These are phyloP conservation scores for Anagyrus pseudococci DNA, from an alignment of 2,888 invertebrate species.

Conservation along the genomic window DNA sequence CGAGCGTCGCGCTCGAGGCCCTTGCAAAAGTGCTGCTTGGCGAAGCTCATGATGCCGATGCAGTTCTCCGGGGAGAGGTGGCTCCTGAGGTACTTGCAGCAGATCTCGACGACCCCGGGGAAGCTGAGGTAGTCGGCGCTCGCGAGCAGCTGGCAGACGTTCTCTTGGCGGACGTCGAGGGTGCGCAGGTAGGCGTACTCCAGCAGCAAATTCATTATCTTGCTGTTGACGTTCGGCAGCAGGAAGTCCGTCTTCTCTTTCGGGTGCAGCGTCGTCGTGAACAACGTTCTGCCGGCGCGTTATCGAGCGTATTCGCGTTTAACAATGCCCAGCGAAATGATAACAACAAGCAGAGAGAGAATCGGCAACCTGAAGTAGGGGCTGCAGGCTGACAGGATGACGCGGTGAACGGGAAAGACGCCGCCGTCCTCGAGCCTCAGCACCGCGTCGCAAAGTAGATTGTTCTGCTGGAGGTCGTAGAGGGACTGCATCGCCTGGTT, in stretches of 20 bases:
- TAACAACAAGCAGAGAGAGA: neutral
- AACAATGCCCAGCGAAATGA: too few species aligned
- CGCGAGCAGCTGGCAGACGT: conserved; percentile 81
- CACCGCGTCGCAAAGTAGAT: conserved; percentile 86
- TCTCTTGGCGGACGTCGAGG: conserved; percentile 76
- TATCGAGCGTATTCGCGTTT: neutral
- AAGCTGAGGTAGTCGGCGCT: conserved; percentile 90
- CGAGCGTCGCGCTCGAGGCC: conserved; percentile 74
- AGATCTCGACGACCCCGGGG: conserved; percentile 79
- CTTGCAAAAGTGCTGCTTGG: conserved; percentile 76
- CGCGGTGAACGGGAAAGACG: conserved; percentile 83
- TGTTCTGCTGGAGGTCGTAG: conserved; percentile 82
- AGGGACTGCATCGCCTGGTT: conserved; percentile 84
- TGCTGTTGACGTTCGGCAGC: conserved; percentile 78
- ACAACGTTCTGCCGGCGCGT: conserved; percentile 71
- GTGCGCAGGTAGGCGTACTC: conserved; percentile 86
- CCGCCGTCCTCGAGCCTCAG: conserved; percentile 83
- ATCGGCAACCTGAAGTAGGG: conserved; percentile 81
- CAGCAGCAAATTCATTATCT: conserved; percentile 79
- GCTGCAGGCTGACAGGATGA: conserved; percentile 87
- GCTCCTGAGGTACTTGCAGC: conserved; percentile 76
- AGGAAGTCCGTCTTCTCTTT: conserved; percentile 73
- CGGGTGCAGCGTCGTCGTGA: conserved; percentile 81
- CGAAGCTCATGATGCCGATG: conserved; percentile 84
- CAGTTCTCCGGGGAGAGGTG: conserved; percentile 80